Conservation (phyloP, 2,888 invertebrate genomes). For the Halictus ligatus region DNA sequence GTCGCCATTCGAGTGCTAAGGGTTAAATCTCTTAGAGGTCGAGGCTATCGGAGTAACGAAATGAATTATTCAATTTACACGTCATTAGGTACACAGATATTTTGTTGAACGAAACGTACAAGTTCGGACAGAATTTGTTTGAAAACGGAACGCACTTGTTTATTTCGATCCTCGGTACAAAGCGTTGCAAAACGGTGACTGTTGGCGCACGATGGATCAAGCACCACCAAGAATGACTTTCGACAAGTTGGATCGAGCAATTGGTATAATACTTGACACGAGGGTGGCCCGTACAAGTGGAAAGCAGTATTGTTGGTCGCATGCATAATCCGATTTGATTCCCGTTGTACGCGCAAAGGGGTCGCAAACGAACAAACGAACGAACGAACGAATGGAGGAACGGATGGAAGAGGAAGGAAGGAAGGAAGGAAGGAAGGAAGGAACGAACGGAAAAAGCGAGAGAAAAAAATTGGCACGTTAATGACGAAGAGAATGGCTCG, state of each 20-base stretch:
- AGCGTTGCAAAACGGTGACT: not conserved
- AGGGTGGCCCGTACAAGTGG: not conserved
- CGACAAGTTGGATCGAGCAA: constrained; percentile 1
- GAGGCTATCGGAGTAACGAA: too few species aligned
- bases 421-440: constrained; percentile 36
- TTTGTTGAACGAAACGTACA: too few species aligned
- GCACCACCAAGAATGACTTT: not conserved
- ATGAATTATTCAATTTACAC: too few species aligned
- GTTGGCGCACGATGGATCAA: not conserved
- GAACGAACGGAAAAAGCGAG: constrained; percentile 8
- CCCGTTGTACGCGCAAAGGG: constrained; percentile 15
- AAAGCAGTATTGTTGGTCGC: constrained; percentile 16
- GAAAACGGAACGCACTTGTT: too few species aligned
- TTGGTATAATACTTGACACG: not conserved
- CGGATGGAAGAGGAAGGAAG: constrained; percentile 10
- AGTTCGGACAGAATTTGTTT: too few species aligned
- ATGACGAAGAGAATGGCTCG: constrained; percentile 52
- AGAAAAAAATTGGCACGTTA: constrained; percentile 45
- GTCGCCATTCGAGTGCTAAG: too few species aligned
- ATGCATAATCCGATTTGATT: constrained; percentile 34
- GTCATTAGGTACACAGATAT: too few species aligned
- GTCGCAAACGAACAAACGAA: not conserved
- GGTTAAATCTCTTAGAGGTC: too few species aligned
- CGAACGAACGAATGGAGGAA: not conserved
- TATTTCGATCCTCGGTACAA: not conserved